Conservation (phyloP, 2,113 vertebrate genomes). For the Salvator merianae region DNA sequence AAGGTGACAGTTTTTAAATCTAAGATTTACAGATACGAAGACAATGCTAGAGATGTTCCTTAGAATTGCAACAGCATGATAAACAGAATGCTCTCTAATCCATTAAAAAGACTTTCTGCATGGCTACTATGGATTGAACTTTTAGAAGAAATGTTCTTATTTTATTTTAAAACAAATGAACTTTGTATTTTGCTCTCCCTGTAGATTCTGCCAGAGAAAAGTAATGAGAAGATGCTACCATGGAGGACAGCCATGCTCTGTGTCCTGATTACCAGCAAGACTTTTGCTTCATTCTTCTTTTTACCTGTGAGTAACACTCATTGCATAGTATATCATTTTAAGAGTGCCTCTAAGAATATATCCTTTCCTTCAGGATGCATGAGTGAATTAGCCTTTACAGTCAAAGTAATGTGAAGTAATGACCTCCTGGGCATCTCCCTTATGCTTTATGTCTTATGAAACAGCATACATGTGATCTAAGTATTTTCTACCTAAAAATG, state of each 20-base stretch:
- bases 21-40: not conserved
- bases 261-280: slow-evolving; percentile 45
- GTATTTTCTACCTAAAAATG: not conserved
- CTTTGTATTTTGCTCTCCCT: slow-evolving; percentile 17
- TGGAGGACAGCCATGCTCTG: slow-evolving; percentile 28
- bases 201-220: slow-evolving; percentile 52
- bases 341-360: not conserved
- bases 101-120: not conserved
- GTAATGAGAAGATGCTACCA: slow-evolving; percentile 55
- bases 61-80: not conserved
- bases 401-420: not conserved
- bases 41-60: not conserved
- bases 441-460: no score
- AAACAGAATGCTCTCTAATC: not conserved
- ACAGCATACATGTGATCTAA: not conserved
- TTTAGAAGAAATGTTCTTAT: not conserved
- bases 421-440: not conserved
- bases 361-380: not conserved
- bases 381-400: not conserved
- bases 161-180: not conserved
- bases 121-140: not conserved
- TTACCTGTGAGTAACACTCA: slow-evolving; percentile 69
- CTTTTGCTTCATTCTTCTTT: slow-evolving; percentile 24
- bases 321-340: rapidly evolving
- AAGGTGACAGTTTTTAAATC: not conserved